Base-by-base conservation (phyloP, 2,797 vertebrate genomes). In the Macroramphosus scolopax region DNA sequence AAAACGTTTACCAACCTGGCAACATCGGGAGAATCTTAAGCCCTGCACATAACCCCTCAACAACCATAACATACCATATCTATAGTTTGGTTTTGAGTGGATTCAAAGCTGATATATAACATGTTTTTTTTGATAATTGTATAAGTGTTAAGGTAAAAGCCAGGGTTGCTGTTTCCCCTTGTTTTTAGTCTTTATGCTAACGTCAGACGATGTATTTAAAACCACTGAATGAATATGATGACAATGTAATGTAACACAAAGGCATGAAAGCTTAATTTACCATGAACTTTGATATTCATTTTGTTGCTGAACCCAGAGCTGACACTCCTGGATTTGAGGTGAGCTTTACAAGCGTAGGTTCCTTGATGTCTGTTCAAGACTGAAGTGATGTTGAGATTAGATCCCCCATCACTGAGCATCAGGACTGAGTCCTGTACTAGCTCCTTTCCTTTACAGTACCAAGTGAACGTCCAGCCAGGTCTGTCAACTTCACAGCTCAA, bases 331-430 rank as follows among this genome's bases (percentile, higher is more conserved):
- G 2, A 8, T 3, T 18, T 1, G 1, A 53, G 51, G 0, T 60
- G 8, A 55, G 51, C 75, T 66, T 40, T 32, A 68, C 88, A 89
- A 12, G 17, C 0, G 36, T 82, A 89, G 0, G 0, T 0, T 29
- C 72, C 80, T 2, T 24, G 0, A 30, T 73, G 0, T 0, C 0
- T 8, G 12, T 7, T 1, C 28, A 0, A 1, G 29, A 38, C 18
- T 0, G 17, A 1, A 0, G 5, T 6, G 47, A 87, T 63, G 14
- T 26, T 62, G 9, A 84, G 54, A 10, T 0, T 11, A 3, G 57
- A 1, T 1, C 13, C 11, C 0, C 34, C 3, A 1, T 2, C 11
- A 2, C 4, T n/a, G 4, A 29, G 0, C 1, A 0, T 14, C n/a
- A 15, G 0, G 5, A 1, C 4, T 0, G 3, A 0, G 11, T 61